A percentile compares a stretch with the other conserved stretches of the same genome.
Evolutionary conservation across 2,113 vertebrate genomes (phyloP).

Genomic region (Motacilla tschutschensis): DNA sequence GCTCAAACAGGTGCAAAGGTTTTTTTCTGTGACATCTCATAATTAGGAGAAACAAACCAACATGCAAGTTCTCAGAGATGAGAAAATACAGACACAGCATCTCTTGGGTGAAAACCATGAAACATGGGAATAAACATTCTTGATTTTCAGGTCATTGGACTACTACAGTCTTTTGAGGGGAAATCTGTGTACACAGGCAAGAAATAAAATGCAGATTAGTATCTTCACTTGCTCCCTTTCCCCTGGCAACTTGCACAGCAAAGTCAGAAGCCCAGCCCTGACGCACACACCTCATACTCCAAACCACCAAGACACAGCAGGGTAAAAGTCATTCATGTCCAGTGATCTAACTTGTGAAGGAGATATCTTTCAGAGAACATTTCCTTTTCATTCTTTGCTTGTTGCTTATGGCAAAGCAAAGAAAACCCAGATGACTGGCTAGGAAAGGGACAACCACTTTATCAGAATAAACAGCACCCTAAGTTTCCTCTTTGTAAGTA

Average conservation of each 20-base stretch:
- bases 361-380: not conserved
- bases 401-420: not conserved
- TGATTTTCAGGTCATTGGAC: not conserved
- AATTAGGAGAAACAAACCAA: not conserved
- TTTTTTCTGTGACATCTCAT: not conserved
- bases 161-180: not conserved
- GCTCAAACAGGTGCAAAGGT: not conserved
- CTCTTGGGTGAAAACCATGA: not conserved
- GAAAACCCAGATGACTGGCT: not conserved
- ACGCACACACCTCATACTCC: not conserved
- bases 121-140: not conserved
- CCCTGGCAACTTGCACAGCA: not conserved
- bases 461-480: fast-evolving
- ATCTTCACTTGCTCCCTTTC: not conserved
- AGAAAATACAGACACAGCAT: fast-evolving
- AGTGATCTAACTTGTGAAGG: not conserved
- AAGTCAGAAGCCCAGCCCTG: not conserved
- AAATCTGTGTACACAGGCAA: not conserved
- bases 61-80: not conserved
- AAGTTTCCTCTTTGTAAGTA: not conserved
- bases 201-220: not conserved
- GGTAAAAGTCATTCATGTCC: not conserved
- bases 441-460: not conserved
- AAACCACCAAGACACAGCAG: not conserved
- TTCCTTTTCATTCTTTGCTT: not conserved